Evolutionary conservation across 2,888 invertebrate genomes (phyloP), one percentile per base, ranked within the genome.

Genomic region (Luperina testacea): DNA sequence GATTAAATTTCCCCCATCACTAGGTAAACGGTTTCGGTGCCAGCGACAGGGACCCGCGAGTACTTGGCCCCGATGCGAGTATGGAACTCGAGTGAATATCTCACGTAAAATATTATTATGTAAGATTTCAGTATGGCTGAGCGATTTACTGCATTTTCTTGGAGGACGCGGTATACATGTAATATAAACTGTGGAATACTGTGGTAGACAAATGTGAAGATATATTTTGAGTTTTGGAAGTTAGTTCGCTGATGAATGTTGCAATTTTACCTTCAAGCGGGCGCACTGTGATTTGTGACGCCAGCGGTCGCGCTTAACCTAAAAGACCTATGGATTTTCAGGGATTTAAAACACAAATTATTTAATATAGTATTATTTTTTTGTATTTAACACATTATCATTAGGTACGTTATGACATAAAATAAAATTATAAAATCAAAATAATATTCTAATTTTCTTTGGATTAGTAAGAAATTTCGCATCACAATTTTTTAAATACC

Each of bases 1-100:
- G 67, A 82, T 85, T 85, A 75, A n/a, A 77, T 85, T 72, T 72
- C 61, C 24, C 42, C 68, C 79, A 63, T 68, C 79, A 79, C 84
- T 81, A 78, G 51, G 61, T 71, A 77, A 75, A 68, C 59, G 67
- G 78, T 73, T 83, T 53, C 20, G 57, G 70, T 78, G 82, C 69
- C 70, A 79, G 53, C 67, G 77, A 74, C 77, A 82, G 73, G 17
- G 15, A 72, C 70, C 9, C 57, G 57, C 45, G 38, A 38, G 42
- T 53, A 59, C 57, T 73, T 70, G 45, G 61, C 72, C 38, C 38
- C 59, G 32, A 72, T 68, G 70, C 48, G 51, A 77, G 57, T 61
- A 15, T 27, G 68, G 45, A 69, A n/a, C 72, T 67, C 59, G 45
- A 64, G 48, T 61, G 9, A 73, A 68, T 75, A 78, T 48, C 68